Percentiles rank a stretch among this genome's conserved stretches.
Conservation (phyloP, 2,888 invertebrate species). For the Dicycla oo region DNA sequence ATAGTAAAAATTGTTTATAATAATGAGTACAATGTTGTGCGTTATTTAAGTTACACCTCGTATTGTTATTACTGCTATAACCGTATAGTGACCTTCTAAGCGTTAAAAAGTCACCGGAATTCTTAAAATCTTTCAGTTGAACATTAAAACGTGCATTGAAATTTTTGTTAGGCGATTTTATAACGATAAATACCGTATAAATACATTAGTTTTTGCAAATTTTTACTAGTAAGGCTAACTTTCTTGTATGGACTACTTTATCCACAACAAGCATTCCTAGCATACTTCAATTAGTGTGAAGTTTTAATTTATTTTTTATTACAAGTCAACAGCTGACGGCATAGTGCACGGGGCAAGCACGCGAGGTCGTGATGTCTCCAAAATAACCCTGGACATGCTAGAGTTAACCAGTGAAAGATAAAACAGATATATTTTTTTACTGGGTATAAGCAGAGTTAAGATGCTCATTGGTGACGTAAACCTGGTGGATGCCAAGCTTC, state of each 20-base stretch:
- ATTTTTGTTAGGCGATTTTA: neutral
- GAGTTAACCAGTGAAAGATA: neutral
- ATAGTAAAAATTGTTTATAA: too few species aligned
- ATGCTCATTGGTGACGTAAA: too few species aligned
- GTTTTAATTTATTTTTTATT: conserved; percentile 38
- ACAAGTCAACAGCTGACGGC: conserved; percentile 17
- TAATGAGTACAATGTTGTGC: too few species aligned
- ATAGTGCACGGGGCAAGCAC: conserved; percentile 15
- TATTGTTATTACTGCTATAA: too few species aligned
- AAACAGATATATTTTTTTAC: neutral
- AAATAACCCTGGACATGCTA: conserved; percentile 1
- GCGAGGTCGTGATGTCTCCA: conserved; percentile 40
- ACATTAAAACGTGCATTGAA: neutral
- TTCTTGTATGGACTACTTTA: neutral
- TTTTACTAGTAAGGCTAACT: neutral
- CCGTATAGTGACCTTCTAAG: too few species aligned
- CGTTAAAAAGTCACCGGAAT: neutral
- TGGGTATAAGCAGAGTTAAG: too few species aligned
- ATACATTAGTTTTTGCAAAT: neutral
- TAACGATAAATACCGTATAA: neutral
- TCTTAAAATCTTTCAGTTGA: neutral
- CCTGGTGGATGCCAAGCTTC: too few species aligned
- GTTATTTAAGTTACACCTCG: too few species aligned
- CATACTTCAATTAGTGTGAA: conserved; percentile 15
- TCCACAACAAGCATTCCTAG: neutral